Evolutionary conservation across 2,888 invertebrate genomes (phyloP), one percentile per base, ranked within the genome.

Genomic region (Rhamnusium bicolor): DNA sequence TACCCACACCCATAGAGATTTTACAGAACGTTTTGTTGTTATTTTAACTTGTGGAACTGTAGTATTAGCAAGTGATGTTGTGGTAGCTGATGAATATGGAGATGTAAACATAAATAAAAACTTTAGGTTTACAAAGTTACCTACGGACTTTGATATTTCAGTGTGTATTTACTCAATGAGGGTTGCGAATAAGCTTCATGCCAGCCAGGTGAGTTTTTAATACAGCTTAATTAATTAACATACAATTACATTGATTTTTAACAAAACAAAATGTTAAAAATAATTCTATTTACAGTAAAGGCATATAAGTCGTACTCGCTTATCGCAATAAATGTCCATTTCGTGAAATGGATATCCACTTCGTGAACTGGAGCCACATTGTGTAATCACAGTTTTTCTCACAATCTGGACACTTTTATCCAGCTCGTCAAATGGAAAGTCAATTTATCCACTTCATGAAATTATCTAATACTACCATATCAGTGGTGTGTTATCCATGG

Each of bases 91-190:
- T 4, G 73, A 60, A 46, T 68, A 77, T 69, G 75, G 75, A 0
- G 66, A 62, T 6, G 54, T 79, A 7, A 51, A 58, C 21, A 21
- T 74, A 10, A 49, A 63, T 1, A 77, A 79, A 58, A 51, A 3
- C 2, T 80, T 80, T 27, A 32, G 16, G 12, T 77, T 82, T 32
- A 69, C 56, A 1, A 70, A 74, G 5, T 65, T 82, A 27, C 54
- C 56, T 3, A 71, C 72, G 2, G 75, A 81, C 67, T 82, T 81
- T 65, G 76, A 69, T 51, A 73, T 79, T 58, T 51, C 68, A 10
- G 61, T 82, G 4, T 71, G 70, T 3, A 71, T 82, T 54, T 82
- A 81, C 58, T 77, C 77, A 6, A 75, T 82, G 73, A 69, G 49
- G 10, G 69, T 82, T 10, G 72, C 60, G 7, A 69, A 73, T 53